Conservation (phyloP, 2,797 vertebrate species). For the Pampus argenteus region DNA sequence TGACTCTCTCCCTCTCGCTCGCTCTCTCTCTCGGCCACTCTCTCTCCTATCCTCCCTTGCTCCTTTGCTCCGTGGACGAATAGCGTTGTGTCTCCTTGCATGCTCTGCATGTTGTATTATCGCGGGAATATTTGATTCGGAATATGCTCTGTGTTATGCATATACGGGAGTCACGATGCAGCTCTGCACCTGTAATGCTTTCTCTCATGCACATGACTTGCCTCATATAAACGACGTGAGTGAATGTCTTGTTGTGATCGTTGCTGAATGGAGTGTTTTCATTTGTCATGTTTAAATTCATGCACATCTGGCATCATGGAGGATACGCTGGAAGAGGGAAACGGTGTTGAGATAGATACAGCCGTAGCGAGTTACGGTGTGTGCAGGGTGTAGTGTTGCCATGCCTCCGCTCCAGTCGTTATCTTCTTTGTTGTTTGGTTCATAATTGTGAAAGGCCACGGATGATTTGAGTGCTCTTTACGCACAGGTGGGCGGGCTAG, state of each 20-base stretch:
- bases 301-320: slow-evolving; percentile 21
- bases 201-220: neutral
- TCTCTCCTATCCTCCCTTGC: slow-evolving; percentile 66
- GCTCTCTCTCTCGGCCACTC: slow-evolving; percentile 30
- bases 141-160: slow-evolving; percentile 63
- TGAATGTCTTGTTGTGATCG: slow-evolving; percentile 26
- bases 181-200: slow-evolving; percentile 6
- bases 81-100: slow-evolving; percentile 70
- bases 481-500: slow-evolving; percentile 44
- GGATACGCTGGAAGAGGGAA: neutral
- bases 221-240: neutral
- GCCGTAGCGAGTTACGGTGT: neutral
- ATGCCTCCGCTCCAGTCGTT: slow-evolving; percentile 1
- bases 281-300: slow-evolving; percentile 32
- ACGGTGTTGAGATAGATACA: slow-evolving; percentile 3
- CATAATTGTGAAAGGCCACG: slow-evolving; percentile 42
- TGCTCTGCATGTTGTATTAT: slow-evolving; percentile 82
- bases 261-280: neutral
- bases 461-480: slow-evolving; percentile 31
- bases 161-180: slow-evolving; percentile 38
- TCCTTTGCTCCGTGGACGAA: slow-evolving; percentile 78
- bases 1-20: slow-evolving; percentile 63
- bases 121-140: slow-evolving; percentile 85
- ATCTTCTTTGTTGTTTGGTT: slow-evolving; percentile 53
- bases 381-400: slow-evolving; percentile 15